Conservation (phyloP, 2,888 invertebrate genomes). For the Troilus luridus region DNA sequence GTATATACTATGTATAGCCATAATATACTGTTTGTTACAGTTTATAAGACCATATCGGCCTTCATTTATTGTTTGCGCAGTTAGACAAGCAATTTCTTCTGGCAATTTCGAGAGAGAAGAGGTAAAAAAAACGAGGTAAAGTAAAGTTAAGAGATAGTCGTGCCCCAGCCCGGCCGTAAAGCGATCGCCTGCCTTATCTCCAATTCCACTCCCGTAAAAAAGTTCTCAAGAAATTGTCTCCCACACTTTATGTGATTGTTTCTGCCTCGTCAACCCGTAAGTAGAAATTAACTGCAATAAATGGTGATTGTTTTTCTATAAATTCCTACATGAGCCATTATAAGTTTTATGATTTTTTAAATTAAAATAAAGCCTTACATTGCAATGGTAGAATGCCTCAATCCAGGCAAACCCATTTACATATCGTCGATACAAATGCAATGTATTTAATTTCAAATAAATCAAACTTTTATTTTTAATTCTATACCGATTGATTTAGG, state of each 20-base stretch:
- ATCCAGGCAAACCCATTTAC: no score
- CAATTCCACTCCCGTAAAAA: conserved; percentile 29
- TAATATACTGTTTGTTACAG: no score
- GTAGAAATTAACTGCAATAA: background rate
- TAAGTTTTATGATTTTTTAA: background rate
- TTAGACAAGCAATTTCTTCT: background rate
- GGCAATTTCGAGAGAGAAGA: background rate
- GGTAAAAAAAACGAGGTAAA: background rate
- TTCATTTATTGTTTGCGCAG: background rate
- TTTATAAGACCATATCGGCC: background rate
- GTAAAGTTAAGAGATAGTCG: background rate
- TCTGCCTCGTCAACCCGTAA: background rate
- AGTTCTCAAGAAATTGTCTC: conserved; percentile 36
- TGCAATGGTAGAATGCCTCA: no score
- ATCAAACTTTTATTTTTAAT: no score
- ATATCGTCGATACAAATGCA: no score
- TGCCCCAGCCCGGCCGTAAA: background rate
- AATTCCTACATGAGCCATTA: background rate
- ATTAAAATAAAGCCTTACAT: background rate
- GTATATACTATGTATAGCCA: no score
- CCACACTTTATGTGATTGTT: conserved; percentile 31
- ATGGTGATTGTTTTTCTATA: background rate
- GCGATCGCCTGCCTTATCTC: background rate
- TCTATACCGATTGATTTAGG: no score
- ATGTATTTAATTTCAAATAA: no score